Evolutionary conservation across 2,113 vertebrate species (phyloP), one percentile per base, ranked within the genome.

Genomic region (Orthonyx spaldingii): DNA sequence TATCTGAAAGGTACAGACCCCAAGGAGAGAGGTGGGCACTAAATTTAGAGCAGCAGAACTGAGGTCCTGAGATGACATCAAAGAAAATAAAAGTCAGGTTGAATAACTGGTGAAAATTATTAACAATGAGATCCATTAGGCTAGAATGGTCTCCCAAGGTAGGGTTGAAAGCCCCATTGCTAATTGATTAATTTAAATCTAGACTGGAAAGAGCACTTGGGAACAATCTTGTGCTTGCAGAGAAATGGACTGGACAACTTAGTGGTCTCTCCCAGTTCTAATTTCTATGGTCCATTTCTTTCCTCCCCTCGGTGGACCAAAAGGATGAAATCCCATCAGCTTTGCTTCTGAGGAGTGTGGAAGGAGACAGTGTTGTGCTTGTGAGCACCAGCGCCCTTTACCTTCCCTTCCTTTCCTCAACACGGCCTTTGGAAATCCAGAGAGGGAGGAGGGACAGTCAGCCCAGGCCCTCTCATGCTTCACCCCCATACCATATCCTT

Each of bases 261-360:
- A 61, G 89, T 66, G 85, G 77, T 90, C 91, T 90, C 91, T 94
- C 85, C 90, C 75, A 72, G 41, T 91, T 96, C 88, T 93, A 78
- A 96, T 96, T 97, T 97, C 93, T 91, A 90, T 77, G 88, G 93
- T 76, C 63, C 79, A 84, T 96, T 97, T 96, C 64, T 79, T 70
- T 87, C 28, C 42, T 94, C 21, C 26, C 84, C 69, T 94, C 89
- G 80, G 63, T 4, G 27, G 61, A 71, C 3, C 9, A 90, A 78
- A 91, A 89, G 60, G 75, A 76, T 63, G 64, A 90, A 93, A 94
- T 82, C 53, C 70, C 59, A 85, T 87, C 78, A 89, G 47, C 59
- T 76, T 84, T 79, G 26, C 33, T 76, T 82, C 68, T 64, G 80
- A 81, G 57, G 41, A 82, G 41, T 7, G 19, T 50, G n/a, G 49